These are phyloP conservation scores for Rhynchotus rufescens DNA, from an alignment of 2,797 vertebrate genomes.

Conservation along the genomic window DNA sequence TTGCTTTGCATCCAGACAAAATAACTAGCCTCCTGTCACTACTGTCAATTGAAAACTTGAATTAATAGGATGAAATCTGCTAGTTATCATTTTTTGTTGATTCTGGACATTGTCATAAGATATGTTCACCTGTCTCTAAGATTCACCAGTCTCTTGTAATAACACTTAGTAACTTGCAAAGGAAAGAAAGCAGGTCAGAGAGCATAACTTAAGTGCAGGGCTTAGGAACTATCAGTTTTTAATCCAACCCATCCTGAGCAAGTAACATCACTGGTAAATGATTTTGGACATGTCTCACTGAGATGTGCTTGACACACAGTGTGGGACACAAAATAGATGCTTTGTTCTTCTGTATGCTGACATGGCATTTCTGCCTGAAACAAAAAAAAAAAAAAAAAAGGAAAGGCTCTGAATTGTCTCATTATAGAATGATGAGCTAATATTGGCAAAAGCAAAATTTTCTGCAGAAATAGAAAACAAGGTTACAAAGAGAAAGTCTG, in stretches of 20 bases:
- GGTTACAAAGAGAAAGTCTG: neutral
- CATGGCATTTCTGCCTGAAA: neutral
- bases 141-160: neutral
- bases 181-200: neutral
- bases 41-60: neutral
- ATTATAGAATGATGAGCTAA: neutral
- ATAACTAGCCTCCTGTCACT: neutral
- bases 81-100: neutral
- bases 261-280: neutral
- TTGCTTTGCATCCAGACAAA: neutral
- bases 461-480: neutral
- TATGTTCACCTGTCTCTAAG: neutral
- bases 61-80: neutral
- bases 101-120: neutral
- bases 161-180: neutral
- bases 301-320: neutral
- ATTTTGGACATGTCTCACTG: neutral
- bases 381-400: neutral
- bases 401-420: slow-evolving; percentile 2
- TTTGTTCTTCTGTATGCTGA: neutral
- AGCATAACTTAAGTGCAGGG: neutral
- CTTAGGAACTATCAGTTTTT: slow-evolving; percentile 25
- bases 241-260: neutral
- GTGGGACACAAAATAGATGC: neutral
- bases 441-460: slow-evolving; percentile 10